phyloP scores from a whole-genome alignment of 2,113 vertebrate species.

The Catharus minimus region DNA sequence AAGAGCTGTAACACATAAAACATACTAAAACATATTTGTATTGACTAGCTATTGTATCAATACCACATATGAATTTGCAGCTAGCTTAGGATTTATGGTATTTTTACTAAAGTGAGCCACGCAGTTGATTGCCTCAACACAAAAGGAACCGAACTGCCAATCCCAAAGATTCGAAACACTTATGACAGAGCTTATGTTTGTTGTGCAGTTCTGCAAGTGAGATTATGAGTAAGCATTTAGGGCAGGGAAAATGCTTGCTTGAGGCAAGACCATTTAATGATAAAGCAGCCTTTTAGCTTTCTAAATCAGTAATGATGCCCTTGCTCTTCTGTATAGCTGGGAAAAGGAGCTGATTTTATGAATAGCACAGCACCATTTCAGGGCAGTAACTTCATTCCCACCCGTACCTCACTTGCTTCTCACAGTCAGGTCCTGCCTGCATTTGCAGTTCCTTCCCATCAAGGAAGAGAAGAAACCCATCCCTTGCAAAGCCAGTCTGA shows the following conservation, averaged over 20 bases:
- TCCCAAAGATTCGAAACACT: neutral
- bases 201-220: neutral
- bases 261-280: neutral
- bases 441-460: neutral
- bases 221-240: slow-evolving; percentile 1
- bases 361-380: neutral
- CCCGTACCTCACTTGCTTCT: neutral
- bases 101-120: neutral
- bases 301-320: neutral
- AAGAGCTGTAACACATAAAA: neutral
- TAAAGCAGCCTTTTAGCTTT: neutral
- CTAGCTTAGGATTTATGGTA: neutral
- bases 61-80: neutral
- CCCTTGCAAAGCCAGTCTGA: neutral
- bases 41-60: neutral
- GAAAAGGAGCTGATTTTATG: neutral
- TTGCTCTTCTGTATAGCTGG: neutral
- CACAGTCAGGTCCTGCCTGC: neutral
- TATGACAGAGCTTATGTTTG: neutral
- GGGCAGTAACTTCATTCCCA: neutral
- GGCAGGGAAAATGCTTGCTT: neutral
- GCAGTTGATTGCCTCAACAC: neutral
- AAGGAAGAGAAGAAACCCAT: neutral
- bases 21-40: neutral
- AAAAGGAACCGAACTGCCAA: neutral